Conservation (phyloP, 2,113 vertebrate genomes). For the Tragelaphus scriptus region DNA sequence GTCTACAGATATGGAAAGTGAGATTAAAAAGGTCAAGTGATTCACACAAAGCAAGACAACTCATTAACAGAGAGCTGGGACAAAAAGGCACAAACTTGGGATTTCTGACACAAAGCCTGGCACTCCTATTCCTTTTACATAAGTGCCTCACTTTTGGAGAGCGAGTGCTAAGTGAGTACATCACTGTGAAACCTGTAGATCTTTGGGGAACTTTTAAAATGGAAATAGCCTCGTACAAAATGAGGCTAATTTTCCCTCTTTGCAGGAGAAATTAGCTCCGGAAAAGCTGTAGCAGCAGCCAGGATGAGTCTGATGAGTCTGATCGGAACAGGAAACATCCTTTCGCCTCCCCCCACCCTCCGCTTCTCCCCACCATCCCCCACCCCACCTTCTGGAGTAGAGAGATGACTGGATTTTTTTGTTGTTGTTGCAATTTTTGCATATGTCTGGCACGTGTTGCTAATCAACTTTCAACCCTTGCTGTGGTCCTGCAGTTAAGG, state of each 20-base stretch:
- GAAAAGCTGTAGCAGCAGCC: background rate
- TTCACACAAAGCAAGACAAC: background rate
- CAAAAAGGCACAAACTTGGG: background rate
- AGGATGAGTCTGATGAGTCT: background rate
- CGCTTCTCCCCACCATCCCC: background rate
- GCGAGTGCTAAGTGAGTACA: slow-evolving; percentile 3
- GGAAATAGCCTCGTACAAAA: slow-evolving; percentile 39
- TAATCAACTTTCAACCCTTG: background rate
- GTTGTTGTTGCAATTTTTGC: background rate
- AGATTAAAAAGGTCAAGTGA: background rate
- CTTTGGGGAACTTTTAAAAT: slow-evolving; percentile 52
- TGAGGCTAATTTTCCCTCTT: slow-evolving; percentile 45
- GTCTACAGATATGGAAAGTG: background rate
- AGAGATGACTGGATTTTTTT: background rate
- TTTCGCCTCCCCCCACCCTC: background rate
- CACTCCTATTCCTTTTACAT: background rate
- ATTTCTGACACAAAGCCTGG: slow-evolving; percentile 4
- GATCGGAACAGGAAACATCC: background rate
- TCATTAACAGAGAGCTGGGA: background rate
- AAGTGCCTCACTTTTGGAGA: background rate
- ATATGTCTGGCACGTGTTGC: background rate
- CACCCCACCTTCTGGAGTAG: background rate
- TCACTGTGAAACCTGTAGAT: slow-evolving; percentile 34
- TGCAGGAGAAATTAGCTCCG: background rate
- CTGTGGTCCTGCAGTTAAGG: background rate